Conservation (phyloP, 2,888 invertebrate species). For the Leptinotarsa haldemani region DNA sequence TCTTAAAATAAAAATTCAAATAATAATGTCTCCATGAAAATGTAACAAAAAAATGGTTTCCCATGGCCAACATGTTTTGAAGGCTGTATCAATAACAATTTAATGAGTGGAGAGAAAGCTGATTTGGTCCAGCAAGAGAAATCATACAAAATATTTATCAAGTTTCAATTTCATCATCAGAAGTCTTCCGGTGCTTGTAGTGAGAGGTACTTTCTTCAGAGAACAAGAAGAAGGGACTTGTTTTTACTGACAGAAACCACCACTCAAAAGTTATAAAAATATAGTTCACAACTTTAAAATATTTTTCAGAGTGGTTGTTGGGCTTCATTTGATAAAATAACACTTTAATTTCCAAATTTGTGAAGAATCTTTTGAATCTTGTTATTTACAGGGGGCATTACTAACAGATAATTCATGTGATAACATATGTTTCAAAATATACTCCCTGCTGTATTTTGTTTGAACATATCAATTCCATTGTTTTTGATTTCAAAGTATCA, state of each 20-base stretch:
- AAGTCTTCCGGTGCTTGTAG: background rate
- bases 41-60: background rate
- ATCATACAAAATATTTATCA: background rate
- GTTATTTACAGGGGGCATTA: too few relatives aligned
- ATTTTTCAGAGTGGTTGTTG: too few relatives aligned
- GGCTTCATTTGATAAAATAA: too few relatives aligned
- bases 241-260: background rate
- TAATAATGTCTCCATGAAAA: background rate
- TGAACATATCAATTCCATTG: too few relatives aligned
- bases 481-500: too few relatives aligned
- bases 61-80: background rate
- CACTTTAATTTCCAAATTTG: too few relatives aligned
- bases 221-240: background rate
- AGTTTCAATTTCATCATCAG: background rate
- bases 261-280: background rate
- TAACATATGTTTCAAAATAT: too few relatives aligned
- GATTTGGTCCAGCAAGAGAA: background rate
- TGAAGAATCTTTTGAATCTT: too few relatives aligned
- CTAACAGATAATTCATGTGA: too few relatives aligned
- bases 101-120: background rate
- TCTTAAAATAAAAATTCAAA: background rate
- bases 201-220: background rate
- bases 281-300: too few relatives aligned
- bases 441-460: too few relatives aligned
- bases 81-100: background rate